Conservation (phyloP, 2,797 vertebrate genomes). For the Xiphorhynchus erythropygius region DNA sequence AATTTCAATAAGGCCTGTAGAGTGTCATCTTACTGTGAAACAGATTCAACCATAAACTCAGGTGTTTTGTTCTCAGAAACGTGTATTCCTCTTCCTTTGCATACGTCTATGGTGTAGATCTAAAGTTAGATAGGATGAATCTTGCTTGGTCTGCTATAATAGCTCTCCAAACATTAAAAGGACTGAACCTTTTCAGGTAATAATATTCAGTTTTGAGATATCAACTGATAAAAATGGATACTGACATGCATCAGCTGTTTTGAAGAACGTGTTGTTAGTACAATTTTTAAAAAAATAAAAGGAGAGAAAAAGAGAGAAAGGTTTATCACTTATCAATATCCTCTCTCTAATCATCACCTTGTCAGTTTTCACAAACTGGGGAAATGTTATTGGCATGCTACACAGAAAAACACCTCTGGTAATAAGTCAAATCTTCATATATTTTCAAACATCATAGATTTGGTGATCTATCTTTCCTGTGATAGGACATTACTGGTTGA, state of each 20-base stretch:
- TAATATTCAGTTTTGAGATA: not conserved
- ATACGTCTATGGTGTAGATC: not conserved
- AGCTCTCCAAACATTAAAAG: not conserved
- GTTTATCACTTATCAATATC: not conserved
- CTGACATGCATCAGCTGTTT: not conserved
- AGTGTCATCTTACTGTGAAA: not conserved
- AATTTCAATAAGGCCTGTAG: not conserved
- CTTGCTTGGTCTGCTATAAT: not conserved
- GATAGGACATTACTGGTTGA: not conserved
- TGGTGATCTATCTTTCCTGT: not conserved
- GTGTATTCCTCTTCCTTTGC: not conserved
- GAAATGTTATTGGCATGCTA: not conserved
- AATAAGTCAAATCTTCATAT: not conserved
- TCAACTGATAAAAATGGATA: not conserved
- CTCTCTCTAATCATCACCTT: not conserved
- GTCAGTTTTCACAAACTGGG: not conserved
- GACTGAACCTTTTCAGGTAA: not conserved
- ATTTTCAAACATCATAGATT: not conserved
- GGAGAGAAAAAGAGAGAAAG: fast-evolving
- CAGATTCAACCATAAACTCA: not conserved
- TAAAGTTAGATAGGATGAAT: not conserved
- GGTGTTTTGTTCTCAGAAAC: not conserved
- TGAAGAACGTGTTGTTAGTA: not conserved
- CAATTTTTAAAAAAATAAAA: not conserved
- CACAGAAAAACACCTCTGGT: not conserved